Conservation (phyloP, 1,140 invertebrate genomes). For the Thaumatotibia leucotreta region DNA sequence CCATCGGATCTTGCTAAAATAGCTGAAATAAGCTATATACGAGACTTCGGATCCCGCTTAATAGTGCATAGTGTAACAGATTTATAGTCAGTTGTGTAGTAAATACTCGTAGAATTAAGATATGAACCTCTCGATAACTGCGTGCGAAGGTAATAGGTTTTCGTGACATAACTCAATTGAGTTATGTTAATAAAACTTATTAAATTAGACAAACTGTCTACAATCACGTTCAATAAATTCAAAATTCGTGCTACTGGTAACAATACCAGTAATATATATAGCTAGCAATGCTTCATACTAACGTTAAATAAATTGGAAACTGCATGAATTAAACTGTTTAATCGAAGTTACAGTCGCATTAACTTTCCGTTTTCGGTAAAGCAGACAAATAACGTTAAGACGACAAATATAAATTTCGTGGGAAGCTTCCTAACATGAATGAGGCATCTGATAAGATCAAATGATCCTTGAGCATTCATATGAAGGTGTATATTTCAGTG, state of each 20-base stretch:
- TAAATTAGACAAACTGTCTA: background rate
- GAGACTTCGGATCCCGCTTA: no score
- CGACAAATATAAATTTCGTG: constrained; percentile 63
- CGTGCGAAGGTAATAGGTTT: no score
- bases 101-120: no score
- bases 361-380: constrained; percentile 53
- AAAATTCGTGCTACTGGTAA: background rate
- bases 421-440: constrained; percentile 45
- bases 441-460: constrained; percentile 30
- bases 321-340: constrained; percentile 33
- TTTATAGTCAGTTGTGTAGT: no score
- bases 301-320: constrained; percentile 24
- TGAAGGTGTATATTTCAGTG: constrained; percentile 50
- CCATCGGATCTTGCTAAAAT: no score
- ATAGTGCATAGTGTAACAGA: no score
- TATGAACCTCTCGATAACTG: no score
- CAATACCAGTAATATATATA: background rate
- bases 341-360: constrained; percentile 46
- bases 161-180: background rate
- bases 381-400: constrained; percentile 54
- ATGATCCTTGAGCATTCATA: constrained; percentile 32
- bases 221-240: background rate
- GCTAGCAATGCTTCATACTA: background rate
- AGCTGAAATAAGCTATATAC: no score
- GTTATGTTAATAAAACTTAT: background rate